phyloP scores from a whole-genome alignment of 1,140 invertebrate species.

The Conopomorpha cramerella region DNA sequence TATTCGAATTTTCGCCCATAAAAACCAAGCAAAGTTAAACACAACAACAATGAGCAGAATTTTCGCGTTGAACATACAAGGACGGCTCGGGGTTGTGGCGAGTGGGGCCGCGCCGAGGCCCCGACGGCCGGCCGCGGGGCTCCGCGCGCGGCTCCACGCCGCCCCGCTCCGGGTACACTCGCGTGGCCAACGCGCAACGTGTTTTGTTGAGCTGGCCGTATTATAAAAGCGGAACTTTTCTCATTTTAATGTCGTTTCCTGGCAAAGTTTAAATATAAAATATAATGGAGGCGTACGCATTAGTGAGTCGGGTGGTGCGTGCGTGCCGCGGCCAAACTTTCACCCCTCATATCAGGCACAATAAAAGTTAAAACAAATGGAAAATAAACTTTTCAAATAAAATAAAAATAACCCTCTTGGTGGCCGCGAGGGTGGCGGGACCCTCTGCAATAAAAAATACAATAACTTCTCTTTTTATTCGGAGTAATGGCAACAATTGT shows the following conservation, averaged over 20 bases:
- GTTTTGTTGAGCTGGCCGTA: constrained; percentile 24
- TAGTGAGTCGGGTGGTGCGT: constrained; percentile 54
- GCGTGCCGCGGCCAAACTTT: constrained; percentile 31
- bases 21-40: no score
- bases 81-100: no score
- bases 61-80: no score
- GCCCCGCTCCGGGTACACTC: no score
- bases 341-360: constrained; percentile 38
- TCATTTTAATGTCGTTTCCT: constrained; percentile 52
- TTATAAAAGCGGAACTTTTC: constrained; percentile 49
- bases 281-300: constrained; percentile 53
- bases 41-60: no score
- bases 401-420: constrained; percentile 58
- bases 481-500: constrained; percentile 50
- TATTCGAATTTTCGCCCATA: no score
- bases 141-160: no score
- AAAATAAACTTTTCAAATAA: constrained; percentile 58
- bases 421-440: constrained; percentile 43
- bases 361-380: constrained; percentile 56
- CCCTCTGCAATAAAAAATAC: constrained; percentile 57
- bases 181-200: no score
- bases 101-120: no score
- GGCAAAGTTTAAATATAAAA: constrained; percentile 57
- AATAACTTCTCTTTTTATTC: constrained; percentile 60
- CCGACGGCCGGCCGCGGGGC: no score